Percentiles rank a stretch among this genome's conserved stretches.
Conservation (phyloP, 2,113 vertebrate genomes). For the Taxidea taxus region DNA sequence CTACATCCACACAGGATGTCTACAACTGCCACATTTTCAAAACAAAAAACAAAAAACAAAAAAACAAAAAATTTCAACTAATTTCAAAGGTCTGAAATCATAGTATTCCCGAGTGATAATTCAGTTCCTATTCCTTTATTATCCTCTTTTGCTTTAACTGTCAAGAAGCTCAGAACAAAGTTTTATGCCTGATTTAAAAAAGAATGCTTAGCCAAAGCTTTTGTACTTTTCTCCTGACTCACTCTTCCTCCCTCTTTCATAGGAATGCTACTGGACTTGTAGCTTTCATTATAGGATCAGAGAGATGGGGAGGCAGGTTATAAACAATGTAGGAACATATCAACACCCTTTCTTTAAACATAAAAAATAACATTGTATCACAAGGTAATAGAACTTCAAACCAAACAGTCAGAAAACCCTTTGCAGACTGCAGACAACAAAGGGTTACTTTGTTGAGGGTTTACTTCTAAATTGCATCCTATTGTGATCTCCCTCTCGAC, state of each 20-base stretch:
- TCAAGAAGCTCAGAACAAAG: neutral
- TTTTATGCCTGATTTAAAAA: neutral
- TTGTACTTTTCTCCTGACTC: constrained; percentile 22
- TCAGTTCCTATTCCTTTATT: neutral
- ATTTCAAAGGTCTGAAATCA: constrained; percentile 34
- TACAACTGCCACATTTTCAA: neutral
- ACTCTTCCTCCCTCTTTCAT: neutral
- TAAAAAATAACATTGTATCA: neutral
- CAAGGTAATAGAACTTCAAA: neutral
- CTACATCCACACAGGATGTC: neutral
- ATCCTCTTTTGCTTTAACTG: neutral
- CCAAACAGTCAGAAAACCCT: neutral
- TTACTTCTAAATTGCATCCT: neutral
- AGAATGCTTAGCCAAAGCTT: neutral
- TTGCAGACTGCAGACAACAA: neutral
- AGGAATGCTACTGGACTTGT: constrained; percentile 15
- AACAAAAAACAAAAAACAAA: neutral
- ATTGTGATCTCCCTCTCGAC: neutral
- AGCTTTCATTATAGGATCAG: neutral
- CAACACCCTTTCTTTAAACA: constrained; percentile 16
- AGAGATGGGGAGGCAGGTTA: neutral
- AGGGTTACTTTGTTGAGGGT: neutral
- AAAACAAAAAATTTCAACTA: neutral
- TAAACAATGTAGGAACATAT: neutral
- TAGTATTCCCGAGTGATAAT: neutral